Evolutionary conservation across 2,888 invertebrate species (phyloP).

Genomic region (Sepiola atlantica): DNA sequence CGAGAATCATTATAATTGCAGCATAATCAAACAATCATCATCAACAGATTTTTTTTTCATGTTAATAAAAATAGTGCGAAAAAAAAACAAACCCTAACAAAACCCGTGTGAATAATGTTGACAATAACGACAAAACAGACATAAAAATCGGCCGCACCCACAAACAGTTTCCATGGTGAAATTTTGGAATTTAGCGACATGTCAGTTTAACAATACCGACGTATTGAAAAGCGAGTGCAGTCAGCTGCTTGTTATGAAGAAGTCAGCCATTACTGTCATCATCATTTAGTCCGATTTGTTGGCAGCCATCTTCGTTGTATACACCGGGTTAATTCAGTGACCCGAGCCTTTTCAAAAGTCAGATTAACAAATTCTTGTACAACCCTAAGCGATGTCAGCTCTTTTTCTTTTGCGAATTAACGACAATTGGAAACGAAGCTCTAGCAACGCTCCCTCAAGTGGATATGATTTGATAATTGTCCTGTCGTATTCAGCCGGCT

Average conservation of each 20-base stretch:
- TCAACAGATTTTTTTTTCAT: no score
- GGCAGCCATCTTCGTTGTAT: neutral
- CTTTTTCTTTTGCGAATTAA: neutral
- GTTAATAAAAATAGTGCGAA: no score
- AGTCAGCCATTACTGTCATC: constrained; percentile 12
- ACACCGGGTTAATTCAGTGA: neutral
- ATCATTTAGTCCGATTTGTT: neutral
- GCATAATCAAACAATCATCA: no score
- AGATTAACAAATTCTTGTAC: constrained; percentile 11
- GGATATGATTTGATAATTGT: constrained; percentile 32
- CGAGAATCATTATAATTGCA: no score
- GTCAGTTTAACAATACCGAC: neutral
- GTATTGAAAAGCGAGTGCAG: neutral
- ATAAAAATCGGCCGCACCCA: neutral
- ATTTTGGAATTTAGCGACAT: neutral
- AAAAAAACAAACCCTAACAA: neutral
- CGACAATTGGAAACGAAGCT: neutral
- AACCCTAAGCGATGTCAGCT: neutral
- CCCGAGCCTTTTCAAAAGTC: neutral
- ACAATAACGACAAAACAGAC: neutral
- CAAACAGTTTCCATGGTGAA: neutral
- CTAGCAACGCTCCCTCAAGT: neutral
- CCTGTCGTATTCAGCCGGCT: neutral
- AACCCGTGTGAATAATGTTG: neutral
- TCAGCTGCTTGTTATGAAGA: constrained; percentile 32